Evolutionary conservation across 1,140 invertebrate species (phyloP).

Genomic region (Periplaneta americana): DNA sequence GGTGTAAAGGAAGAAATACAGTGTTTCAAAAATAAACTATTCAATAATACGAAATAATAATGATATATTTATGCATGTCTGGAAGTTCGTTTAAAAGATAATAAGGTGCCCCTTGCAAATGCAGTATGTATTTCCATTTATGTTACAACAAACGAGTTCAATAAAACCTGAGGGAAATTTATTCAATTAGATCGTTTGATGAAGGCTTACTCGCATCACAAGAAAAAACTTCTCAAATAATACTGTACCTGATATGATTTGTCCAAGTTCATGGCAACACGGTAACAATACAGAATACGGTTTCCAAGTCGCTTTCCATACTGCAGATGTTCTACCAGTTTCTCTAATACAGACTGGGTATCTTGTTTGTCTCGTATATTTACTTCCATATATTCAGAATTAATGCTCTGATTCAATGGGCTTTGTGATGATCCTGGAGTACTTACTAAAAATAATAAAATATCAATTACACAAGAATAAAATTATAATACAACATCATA

Average conservation of each 20-base stretch:
- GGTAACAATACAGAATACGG: conserved; percentile 46
- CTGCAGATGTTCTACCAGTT: conserved; percentile 29
- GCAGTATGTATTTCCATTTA: no score
- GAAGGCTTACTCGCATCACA: neutral
- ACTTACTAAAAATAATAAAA: neutral
- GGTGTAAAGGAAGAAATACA: no score
- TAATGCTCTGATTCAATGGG: neutral
- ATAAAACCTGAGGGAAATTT: no score
- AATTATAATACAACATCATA: no score
- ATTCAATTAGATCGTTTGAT: no score
- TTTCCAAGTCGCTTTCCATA: conserved; percentile 45
- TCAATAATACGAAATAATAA: no score
- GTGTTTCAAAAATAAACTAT: no score
- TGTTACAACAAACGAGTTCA: no score
- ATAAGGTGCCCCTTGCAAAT: no score
- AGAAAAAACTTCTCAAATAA: neutral
- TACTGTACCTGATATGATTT: conserved; percentile 39
- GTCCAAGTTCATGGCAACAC: conserved; percentile 45
- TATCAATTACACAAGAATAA: no score
- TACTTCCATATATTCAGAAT: conserved; percentile 7
- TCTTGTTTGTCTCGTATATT: conserved; percentile 24
- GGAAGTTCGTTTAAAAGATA: no score
- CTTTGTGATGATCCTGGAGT: neutral
- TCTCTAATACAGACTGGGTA: conserved; percentile 32
- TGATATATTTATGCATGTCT: no score